Evolutionary conservation across 2,113 vertebrate genomes (phyloP).

Genomic region (Coptodon bakossiorum): DNA sequence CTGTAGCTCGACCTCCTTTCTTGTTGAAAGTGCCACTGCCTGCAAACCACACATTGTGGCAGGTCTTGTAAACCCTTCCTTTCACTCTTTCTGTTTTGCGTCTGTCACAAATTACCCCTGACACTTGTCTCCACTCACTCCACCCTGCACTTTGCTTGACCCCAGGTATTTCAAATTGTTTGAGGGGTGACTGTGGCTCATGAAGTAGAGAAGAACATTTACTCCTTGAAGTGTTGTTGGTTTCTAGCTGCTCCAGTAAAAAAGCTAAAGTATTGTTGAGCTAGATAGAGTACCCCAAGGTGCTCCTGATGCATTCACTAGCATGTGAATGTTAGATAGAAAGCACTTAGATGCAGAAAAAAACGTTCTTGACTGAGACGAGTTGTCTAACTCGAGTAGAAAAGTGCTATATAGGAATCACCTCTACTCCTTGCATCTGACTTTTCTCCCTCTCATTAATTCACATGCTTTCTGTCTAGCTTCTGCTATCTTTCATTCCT

Average conservation of each 20-base stretch:
- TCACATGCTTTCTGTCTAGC: not conserved
- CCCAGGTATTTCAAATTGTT: not conserved
- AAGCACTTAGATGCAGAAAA: not conserved
- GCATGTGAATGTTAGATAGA: not conserved
- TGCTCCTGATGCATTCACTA: not conserved
- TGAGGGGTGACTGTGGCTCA: not conserved
- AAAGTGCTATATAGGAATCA: not conserved
- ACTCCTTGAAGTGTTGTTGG: not conserved
- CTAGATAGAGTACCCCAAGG: not conserved
- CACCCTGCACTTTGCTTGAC: not conserved
- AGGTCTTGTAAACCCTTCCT: not conserved
- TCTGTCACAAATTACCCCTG: not conserved
- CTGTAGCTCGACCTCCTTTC: not conserved
- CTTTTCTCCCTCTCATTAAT: not conserved
- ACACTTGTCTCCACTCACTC: not conserved
- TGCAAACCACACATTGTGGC: not conserved
- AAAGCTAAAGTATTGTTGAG: not conserved
- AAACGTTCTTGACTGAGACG: not conserved
- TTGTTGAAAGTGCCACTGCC: not conserved
- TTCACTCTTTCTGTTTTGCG: not conserved
- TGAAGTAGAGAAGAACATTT: not conserved
- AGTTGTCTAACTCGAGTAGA: not conserved
- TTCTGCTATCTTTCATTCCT: not conserved
- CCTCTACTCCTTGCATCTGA: not conserved
- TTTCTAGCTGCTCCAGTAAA: not conserved